Percentiles rank a stretch among this genome's conserved stretches.
These are phyloP conservation scores for Tringa solitaria DNA, from an alignment of 2,113 vertebrate genomes.

Conservation along the genomic window DNA sequence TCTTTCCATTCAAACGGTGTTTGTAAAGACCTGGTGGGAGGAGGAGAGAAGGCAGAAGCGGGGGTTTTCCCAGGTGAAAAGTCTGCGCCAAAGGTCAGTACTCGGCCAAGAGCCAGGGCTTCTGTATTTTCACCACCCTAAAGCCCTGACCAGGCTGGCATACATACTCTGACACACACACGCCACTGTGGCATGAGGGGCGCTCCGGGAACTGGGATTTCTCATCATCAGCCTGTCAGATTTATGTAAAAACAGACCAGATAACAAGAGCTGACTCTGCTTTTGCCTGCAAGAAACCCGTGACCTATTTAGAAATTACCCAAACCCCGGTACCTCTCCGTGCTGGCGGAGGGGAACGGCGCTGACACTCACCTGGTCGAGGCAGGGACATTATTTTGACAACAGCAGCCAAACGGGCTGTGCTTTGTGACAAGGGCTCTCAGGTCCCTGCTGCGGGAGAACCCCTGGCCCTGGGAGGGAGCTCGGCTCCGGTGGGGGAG, in stretches of 20 bases:
- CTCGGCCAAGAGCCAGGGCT: background rate
- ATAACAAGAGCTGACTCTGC: background rate
- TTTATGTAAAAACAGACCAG: background rate
- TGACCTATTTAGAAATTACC: background rate
- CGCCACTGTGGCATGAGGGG: background rate
- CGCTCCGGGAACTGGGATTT: background rate
- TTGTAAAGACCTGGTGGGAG: background rate
- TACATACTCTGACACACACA: background rate
- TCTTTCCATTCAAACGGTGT: background rate
- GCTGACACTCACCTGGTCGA: background rate
- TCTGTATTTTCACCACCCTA: accelerated
- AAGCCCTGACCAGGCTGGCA: background rate
- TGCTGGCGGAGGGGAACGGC: accelerated
- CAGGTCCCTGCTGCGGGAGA: accelerated
- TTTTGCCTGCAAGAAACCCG: background rate
- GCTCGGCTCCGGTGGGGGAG: accelerated
- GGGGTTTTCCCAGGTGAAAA: background rate
- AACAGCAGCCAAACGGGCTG: background rate
- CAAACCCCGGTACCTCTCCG: accelerated
- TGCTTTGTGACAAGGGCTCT: accelerated
- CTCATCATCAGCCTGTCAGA: background rate
- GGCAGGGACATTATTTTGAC: background rate
- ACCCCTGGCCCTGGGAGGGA: background rate
- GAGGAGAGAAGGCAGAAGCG: background rate
- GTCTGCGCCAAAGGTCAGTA: background rate